Evolutionary conservation across 1,140 invertebrate genomes (phyloP).

Genomic region (Homarus americanus): DNA sequence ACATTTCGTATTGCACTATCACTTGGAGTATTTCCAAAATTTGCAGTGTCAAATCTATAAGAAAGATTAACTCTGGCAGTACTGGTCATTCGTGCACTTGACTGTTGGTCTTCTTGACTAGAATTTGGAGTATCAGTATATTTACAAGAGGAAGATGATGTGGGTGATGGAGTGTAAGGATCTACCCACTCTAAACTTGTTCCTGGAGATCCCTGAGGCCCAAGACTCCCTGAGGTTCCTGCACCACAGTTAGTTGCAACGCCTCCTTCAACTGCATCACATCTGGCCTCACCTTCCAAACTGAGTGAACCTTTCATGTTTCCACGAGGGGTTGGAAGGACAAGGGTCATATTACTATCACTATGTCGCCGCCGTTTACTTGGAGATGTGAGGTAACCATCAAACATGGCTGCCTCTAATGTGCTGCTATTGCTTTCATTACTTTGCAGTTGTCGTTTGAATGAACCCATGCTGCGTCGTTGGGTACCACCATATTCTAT

Average conservation of each 20-base stretch:
- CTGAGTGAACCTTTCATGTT: slow-evolving; percentile 74
- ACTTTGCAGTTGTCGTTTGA: slow-evolving; percentile 70
- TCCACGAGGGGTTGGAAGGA: slow-evolving; percentile 70
- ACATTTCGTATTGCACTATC: slow-evolving; percentile 55
- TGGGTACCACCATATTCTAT: slow-evolving; percentile 72
- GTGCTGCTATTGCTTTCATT: slow-evolving; percentile 63
- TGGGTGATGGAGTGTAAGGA: slow-evolving; percentile 63
- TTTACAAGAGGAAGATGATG: slow-evolving; percentile 46
- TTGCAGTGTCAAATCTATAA: slow-evolving; percentile 44
- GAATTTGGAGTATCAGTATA: slow-evolving; percentile 41
- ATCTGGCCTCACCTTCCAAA: slow-evolving; percentile 70
- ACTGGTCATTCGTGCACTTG: slow-evolving; percentile 29
- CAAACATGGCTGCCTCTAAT: slow-evolving; percentile 65
- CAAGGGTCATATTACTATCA: slow-evolving; percentile 73
- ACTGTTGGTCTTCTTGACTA: slow-evolving; percentile 39
- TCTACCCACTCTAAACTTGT: slow-evolving; percentile 64
- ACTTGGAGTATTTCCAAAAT: slow-evolving; percentile 11
- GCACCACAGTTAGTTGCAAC: slow-evolving; percentile 20
- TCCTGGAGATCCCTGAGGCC: slow-evolving; percentile 44
- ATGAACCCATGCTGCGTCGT: slow-evolving; percentile 64
- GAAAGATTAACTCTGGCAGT: slow-evolving; percentile 43
- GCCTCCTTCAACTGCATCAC: slow-evolving; percentile 48
- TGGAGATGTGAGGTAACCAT: slow-evolving; percentile 62
- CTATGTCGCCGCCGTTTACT: slow-evolving; percentile 72
- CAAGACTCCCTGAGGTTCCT: slow-evolving; percentile 25